phyloP scores from a whole-genome alignment of 2,113 vertebrate species.

The Syrrhaptes paradoxus region DNA sequence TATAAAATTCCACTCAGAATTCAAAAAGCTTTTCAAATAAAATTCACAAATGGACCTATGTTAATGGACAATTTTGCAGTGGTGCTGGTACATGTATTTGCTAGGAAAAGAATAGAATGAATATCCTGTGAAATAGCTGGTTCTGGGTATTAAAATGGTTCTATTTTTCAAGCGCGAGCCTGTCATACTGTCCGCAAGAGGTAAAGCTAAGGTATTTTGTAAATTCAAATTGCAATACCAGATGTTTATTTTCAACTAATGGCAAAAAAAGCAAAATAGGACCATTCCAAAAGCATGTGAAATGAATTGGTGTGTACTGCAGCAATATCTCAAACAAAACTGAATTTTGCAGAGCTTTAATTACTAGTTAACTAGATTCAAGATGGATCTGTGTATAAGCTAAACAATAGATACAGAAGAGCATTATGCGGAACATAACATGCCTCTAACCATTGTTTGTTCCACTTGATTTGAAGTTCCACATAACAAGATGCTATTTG shows the following conservation, averaged over 20 bases:
- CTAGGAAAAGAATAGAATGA: neutral
- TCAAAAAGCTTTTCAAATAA: neutral
- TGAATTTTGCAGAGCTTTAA: conserved; percentile 40
- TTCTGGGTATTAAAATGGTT: neutral
- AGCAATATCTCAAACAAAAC: neutral
- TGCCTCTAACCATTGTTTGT: conserved; percentile 60
- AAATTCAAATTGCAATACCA: neutral
- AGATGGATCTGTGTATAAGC: conserved; percentile 44
- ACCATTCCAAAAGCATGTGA: neutral
- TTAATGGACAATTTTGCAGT: neutral
- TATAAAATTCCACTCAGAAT: neutral
- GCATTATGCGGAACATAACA: conserved; percentile 42
- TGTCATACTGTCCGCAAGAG: neutral
- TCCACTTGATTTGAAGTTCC: conserved; percentile 51
- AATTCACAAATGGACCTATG: neutral
- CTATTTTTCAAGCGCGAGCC: neutral
- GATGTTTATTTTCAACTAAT: neutral
- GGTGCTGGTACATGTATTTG: neutral
- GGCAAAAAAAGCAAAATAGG: neutral
- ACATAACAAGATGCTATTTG: conserved; percentile 26
- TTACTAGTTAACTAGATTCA: conserved; percentile 46
- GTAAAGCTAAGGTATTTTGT: neutral
- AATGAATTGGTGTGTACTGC: neutral
- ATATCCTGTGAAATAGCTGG: neutral
- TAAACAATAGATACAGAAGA: conserved; percentile 56